Conservation (phyloP, 2,888 invertebrate genomes). For the Drosophila basisetae region DNA sequence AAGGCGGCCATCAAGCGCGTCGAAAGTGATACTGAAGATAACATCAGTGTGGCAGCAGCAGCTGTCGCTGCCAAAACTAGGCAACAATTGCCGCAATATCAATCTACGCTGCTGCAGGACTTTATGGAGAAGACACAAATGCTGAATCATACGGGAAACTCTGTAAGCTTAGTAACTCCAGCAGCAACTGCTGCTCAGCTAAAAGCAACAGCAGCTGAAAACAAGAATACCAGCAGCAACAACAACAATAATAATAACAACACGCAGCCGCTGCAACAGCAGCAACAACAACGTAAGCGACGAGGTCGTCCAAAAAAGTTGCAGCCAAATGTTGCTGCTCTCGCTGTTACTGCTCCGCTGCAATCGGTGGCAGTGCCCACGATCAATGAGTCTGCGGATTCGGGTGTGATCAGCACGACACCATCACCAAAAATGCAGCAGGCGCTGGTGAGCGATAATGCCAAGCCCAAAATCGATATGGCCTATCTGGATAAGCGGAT, state of each 20-base stretch:
- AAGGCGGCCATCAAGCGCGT: slow-evolving; percentile 91
- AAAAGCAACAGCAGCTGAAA: slow-evolving; percentile 63
- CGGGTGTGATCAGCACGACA: slow-evolving; percentile 89
- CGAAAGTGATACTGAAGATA: slow-evolving; percentile 90
- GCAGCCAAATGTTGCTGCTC: slow-evolving; percentile 21
- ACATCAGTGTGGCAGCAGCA: slow-evolving; percentile 42
- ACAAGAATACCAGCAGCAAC: slow-evolving; percentile 18
- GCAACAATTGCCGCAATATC: slow-evolving; percentile 87
- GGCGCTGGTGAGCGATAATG: slow-evolving; percentile 75
- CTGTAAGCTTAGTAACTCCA: slow-evolving; percentile 79
- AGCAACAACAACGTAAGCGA: slow-evolving; percentile 74
- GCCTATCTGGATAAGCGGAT: slow-evolving; percentile 89
- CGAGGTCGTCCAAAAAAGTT: slow-evolving; percentile 84
- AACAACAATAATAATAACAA: slow-evolving; percentile 78
- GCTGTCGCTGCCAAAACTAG: slow-evolving; percentile 69
- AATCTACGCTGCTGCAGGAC: slow-evolving; percentile 91
- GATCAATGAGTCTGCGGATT: slow-evolving; percentile 92
- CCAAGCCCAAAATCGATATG: slow-evolving; percentile 82
- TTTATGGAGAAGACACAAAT: slow-evolving; percentile 93
- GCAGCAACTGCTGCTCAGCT: slow-evolving; percentile 77
- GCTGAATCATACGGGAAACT: slow-evolving; percentile 85
- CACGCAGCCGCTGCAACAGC: slow-evolving; percentile 16
- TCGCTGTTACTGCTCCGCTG: slow-evolving; percentile 10
- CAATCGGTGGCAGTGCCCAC: slow-evolving; percentile 68
- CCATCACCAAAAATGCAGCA: slow-evolving; percentile 88